Evolutionary conservation across 2,888 invertebrate genomes (phyloP).

Genomic region (Chironomus riparius): DNA sequence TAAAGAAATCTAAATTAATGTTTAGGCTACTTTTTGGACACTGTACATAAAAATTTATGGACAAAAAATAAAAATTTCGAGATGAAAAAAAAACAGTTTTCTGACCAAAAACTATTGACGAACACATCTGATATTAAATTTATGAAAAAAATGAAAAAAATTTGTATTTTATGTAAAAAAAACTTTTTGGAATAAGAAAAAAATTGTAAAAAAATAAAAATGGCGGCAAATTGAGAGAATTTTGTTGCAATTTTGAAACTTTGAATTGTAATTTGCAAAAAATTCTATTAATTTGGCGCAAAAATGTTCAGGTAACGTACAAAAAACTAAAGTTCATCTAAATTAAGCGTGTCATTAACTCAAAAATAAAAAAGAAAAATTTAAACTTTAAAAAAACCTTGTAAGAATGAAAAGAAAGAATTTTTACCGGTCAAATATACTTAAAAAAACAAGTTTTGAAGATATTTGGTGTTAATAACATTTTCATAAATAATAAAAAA

Average conservation of each 20-base stretch:
- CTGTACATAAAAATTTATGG: background rate
- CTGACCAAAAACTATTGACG: background rate
- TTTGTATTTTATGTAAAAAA: slow-evolving; percentile 2
- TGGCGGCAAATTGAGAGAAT: background rate
- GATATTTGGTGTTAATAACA: slow-evolving; percentile 18
- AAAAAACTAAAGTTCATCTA: background rate
- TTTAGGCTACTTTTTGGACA: slow-evolving; percentile 11
- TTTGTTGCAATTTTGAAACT: background rate
- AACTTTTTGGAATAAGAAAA: background rate
- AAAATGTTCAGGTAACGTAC: slow-evolving; percentile 14
- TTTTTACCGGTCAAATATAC: slow-evolving; percentile 1
- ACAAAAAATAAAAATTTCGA: background rate
- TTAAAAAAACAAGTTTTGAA: background rate
- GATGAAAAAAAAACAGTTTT: background rate
- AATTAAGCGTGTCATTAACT: slow-evolving; percentile 15
- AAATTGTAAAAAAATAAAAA: background rate
- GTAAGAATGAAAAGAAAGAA: background rate
- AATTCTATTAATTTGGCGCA: too few relatives aligned
- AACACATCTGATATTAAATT: slow-evolving; percentile 13
- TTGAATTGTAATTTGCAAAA: too few relatives aligned
- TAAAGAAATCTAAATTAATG: slow-evolving; percentile 4
- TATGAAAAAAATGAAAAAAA: background rate
- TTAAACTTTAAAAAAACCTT: background rate
- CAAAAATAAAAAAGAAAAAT: background rate
- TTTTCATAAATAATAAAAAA: background rate